These are phyloP conservation scores for Mesoclemmys tuberculata DNA, from an alignment of 2,113 vertebrate species.

Conservation along the genomic window DNA sequence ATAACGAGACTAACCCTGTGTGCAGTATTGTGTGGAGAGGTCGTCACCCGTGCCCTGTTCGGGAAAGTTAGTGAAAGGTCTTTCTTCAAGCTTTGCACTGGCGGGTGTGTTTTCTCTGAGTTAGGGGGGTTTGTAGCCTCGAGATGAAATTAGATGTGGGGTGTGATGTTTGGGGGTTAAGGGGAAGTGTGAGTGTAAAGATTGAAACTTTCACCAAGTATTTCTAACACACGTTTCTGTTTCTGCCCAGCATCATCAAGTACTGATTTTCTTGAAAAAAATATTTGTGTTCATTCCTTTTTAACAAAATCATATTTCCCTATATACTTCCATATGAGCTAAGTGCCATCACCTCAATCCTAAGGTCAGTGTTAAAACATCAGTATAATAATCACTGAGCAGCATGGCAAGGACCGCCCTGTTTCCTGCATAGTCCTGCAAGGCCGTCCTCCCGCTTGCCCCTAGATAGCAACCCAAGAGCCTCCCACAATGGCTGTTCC, in stretches of 20 bases:
- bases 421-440: too few relatives aligned
- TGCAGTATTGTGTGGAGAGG: background rate
- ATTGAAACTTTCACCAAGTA: background rate
- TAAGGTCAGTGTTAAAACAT: background rate
- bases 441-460: background rate
- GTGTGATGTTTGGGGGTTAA: background rate
- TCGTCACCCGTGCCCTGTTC: background rate
- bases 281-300: background rate
- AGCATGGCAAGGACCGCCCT: background rate
- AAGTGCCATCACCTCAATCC: background rate
- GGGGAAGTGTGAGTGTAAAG: background rate
- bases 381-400: background rate
- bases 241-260: background rate
- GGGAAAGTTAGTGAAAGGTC: background rate
- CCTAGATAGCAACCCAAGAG: background rate
- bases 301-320: background rate
- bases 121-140: background rate
- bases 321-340: background rate
- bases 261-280: background rate
- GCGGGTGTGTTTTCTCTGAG: background rate
- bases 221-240: background rate
- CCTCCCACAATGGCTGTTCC: rapidly evolving
- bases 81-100: background rate
- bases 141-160: background rate
- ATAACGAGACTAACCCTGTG: background rate